A percentile compares a stretch with the other conserved stretches of the same genome.
Conservation (phyloP, 2,797 vertebrate genomes). For the Alosa sapidissima region DNA sequence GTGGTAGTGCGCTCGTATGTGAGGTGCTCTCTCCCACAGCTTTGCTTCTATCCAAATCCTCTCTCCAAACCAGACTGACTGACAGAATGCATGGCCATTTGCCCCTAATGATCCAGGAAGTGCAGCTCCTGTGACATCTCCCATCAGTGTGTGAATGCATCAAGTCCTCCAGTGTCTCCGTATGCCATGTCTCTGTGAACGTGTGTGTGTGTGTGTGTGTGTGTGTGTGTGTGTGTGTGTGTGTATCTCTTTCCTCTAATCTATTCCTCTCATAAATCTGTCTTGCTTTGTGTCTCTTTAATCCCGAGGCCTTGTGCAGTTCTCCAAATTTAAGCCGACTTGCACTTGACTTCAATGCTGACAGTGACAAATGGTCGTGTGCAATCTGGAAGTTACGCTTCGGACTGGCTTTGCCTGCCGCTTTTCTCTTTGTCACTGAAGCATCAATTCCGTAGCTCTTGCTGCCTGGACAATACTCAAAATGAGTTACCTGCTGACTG, state of each 20-base stretch:
- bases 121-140: constrained; percentile 2
- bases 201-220: not conserved
- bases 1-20: not conserved
- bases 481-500: not conserved
- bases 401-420: constrained; percentile 26
- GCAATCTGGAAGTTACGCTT: not conserved
- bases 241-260: not conserved
- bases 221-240: not conserved
- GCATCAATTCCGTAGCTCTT: not conserved
- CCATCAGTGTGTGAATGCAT: constrained; percentile 23
- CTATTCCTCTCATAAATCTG: constrained; percentile 17
- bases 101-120: constrained; percentile 2
- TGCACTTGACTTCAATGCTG: not conserved
- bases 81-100: constrained; percentile 18
- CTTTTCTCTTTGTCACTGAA: constrained; percentile 31
- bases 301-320: constrained; percentile 6
- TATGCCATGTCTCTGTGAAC: not conserved
- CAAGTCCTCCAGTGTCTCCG: constrained; percentile 27
- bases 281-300: constrained; percentile 21
- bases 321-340: constrained; percentile 10
- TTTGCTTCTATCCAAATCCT: not conserved
- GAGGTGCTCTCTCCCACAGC: not conserved
- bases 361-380: not conserved
- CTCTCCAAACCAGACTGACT: not conserved
- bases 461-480: not conserved